phyloP scores from a whole-genome alignment of 1,140 invertebrate genomes.

The Bombus confusus region DNA sequence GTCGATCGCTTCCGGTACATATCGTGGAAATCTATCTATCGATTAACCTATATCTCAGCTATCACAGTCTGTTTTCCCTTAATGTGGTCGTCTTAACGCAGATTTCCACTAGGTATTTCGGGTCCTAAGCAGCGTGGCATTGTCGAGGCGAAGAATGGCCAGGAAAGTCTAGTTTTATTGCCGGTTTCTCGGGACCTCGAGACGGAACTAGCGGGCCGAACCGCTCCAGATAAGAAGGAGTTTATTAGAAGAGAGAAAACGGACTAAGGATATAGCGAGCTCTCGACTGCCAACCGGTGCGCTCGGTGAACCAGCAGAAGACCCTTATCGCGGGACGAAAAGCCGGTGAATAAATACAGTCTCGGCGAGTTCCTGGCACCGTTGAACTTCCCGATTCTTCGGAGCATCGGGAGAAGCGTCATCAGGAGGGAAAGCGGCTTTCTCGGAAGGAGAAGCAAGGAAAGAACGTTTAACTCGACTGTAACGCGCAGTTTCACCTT shows the following conservation, averaged over 20 bases:
- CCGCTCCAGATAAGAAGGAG: constrained; percentile 45
- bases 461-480: too few relatives aligned
- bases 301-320: constrained; percentile 47
- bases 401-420: neutral
- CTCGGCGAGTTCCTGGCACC: constrained; percentile 35
- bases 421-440: neutral
- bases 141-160: neutral
- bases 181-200: constrained; percentile 1
- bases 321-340: constrained; percentile 51
- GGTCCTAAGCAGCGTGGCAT: neutral
- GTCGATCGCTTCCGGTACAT: too few relatives aligned
- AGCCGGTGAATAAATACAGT: constrained; percentile 64
- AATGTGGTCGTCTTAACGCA: too few relatives aligned
- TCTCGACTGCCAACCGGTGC: neutral
- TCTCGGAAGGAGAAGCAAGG: neutral
- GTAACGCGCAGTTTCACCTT: neutral
- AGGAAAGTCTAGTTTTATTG: constrained; percentile 39
- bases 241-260: constrained; percentile 55
- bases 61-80: neutral
- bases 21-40: too few relatives aligned
- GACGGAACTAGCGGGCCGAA: constrained; percentile 26
- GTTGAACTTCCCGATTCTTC: constrained; percentile 53
- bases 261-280: constrained; percentile 13
- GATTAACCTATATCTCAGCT: too few relatives aligned
- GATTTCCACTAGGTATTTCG: too few relatives aligned